phyloP scores from a whole-genome alignment of 2,797 vertebrate genomes.

The Salarias fasciatus region DNA sequence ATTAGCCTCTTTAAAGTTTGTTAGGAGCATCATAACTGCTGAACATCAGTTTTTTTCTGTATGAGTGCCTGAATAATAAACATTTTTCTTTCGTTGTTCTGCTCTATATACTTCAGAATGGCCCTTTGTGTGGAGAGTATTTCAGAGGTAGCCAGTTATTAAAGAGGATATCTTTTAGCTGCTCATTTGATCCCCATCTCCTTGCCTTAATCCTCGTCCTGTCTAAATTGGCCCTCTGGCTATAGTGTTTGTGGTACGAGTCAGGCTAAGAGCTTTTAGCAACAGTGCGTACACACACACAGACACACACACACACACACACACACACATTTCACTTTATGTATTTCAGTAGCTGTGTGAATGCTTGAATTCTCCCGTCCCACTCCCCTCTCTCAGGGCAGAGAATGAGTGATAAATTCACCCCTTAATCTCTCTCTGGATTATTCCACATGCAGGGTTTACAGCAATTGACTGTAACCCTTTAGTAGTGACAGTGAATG shows the following conservation, averaged over 20 bases:
- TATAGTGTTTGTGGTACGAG: conserved; percentile 68
- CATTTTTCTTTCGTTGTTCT: conserved; percentile 22
- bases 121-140: conserved; percentile 53
- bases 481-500: conserved; percentile 86
- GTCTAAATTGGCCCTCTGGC: conserved; percentile 79
- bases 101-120: conserved; percentile 47
- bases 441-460: conserved; percentile 85
- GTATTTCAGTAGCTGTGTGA: conserved; percentile 31
- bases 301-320: not conserved
- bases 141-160: conserved; percentile 69
- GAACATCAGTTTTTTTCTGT: conserved; percentile 8
- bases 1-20: conserved; percentile 1
- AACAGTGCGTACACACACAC: conserved; percentile 32
- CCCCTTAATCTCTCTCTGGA: conserved; percentile 84
- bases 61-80: conserved; percentile 30
- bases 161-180: conserved; percentile 69
- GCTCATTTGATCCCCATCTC: conserved; percentile 74
- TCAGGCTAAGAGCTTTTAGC: conserved; percentile 61
- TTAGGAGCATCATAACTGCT: not conserved
- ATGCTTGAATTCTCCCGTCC: conserved; percentile 30
- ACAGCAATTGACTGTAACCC: conserved; percentile 87
- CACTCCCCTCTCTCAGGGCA: conserved; percentile 53
- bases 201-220: conserved; percentile 72
- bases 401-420: conserved; percentile 88
- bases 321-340: conserved; percentile 9